A percentile compares a stretch with the other conserved stretches of the same genome.
These are phyloP conservation scores for Menura novaehollandiae DNA, from an alignment of 2,113 vertebrate genomes.

Conservation along the genomic window DNA sequence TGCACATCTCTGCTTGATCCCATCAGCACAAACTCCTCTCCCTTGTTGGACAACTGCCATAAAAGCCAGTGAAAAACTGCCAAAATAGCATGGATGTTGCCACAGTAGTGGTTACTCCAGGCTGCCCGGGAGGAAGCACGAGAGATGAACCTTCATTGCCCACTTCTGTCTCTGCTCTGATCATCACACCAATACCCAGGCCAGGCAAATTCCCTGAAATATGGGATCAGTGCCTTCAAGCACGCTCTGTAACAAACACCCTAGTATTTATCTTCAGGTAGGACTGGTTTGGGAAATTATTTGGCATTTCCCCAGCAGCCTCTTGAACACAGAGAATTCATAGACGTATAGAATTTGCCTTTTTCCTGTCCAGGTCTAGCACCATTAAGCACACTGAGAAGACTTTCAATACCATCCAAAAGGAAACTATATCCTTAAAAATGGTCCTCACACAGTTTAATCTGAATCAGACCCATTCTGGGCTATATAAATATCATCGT, in stretches of 20 bases:
- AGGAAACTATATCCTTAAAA: background rate
- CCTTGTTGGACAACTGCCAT: background rate
- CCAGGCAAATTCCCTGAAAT: background rate
- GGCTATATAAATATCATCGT: background rate
- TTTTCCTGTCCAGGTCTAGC: slow-evolving; percentile 53
- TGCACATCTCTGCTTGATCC: background rate
- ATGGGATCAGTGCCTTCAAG: background rate
- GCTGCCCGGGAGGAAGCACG: background rate
- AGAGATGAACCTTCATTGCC: background rate
- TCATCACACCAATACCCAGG: background rate
- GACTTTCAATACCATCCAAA: slow-evolving; percentile 23
- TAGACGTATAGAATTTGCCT: background rate
- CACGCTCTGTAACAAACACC: background rate
- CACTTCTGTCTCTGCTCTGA: background rate
- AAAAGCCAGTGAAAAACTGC: background rate
- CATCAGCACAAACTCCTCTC: background rate
- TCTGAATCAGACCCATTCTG: background rate
- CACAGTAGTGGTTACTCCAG: accelerated
- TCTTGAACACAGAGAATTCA: background rate
- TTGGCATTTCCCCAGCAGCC: background rate
- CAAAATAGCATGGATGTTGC: accelerated
- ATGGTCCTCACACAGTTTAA: background rate
- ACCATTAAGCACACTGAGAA: slow-evolving; percentile 24
- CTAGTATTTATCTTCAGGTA: background rate
- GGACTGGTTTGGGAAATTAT: background rate